Evolutionary conservation across 2,888 invertebrate genomes (phyloP), one percentile per base, ranked within the genome.

Genomic region (Schizaphis graminum): DNA sequence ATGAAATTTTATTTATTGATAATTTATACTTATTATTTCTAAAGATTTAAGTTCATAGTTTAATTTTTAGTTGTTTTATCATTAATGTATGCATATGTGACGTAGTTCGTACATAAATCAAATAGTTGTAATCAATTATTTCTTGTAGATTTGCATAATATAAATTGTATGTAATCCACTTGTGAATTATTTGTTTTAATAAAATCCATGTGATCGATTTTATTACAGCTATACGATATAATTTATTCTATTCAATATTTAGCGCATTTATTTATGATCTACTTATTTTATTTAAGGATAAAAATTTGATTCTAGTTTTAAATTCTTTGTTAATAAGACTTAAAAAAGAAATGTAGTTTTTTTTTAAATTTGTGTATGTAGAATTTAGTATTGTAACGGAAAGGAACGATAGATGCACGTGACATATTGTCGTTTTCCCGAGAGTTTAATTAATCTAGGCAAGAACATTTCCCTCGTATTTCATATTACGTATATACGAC

Each of bases 371-470:
- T 77, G 21, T 77, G 21, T n/a, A 21, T 84, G 86, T 86, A 47
- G 91, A 91, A 61, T 85, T 35, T 86, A 56, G 86, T 10, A 5
- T 7, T 24, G 86, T 67, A 49, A 49, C n/a, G 67, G 49, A 92
- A 89, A 67, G 77, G 44, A 44, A 84, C 53, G 94, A 67, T 85
- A 91, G 86, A 94, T 61, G 85, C 91, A 91, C 94, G 87, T 94
- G 91, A 94, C 94, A 91, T 94, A 91, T 90, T 90, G 93, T 57
- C 41, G 91, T 94, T 94, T 94, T 86, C 94, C 91, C 94, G 86
- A 94, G 94, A 94, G 94, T 94, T 94, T 94, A 94, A 94, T 94
- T 94, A 94, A 94, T 94, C 94, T 91, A 94, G 91, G 94, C 94
- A 94, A 94, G 86, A 94, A 87, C 90, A 53, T 94, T 93, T 93